A percentile compares a stretch with the other conserved stretches of the same genome.
These are phyloP conservation scores for Penelope pileata DNA, from an alignment of 2,113 vertebrate species.

Conservation along the genomic window DNA sequence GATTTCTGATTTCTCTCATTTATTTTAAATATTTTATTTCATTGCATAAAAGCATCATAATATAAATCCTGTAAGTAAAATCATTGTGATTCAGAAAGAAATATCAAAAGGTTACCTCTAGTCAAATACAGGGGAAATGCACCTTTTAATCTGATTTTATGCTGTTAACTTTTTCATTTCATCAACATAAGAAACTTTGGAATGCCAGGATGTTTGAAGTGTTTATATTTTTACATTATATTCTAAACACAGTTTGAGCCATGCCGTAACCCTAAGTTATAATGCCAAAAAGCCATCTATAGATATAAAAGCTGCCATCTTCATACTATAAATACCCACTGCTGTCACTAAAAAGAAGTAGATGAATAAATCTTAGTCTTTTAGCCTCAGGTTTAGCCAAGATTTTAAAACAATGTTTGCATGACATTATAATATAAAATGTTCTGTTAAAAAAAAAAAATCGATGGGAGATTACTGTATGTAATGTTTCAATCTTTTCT, in stretches of 20 bases:
- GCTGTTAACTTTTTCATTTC: not conserved
- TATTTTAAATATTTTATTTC: not conserved
- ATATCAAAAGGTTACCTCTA: not conserved
- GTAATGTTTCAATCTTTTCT: not conserved
- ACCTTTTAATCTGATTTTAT: not conserved
- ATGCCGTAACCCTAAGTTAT: not conserved
- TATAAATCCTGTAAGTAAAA: not conserved
- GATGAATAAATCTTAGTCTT: not conserved
- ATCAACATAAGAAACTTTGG: not conserved
- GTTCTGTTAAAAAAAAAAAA: not conserved
- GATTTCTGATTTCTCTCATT: not conserved
- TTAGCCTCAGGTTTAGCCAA: not conserved
- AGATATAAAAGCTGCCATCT: not conserved
- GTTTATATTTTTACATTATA: not conserved
- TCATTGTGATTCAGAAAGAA: not conserved
- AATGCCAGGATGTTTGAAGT: not conserved
- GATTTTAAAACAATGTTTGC: not conserved
- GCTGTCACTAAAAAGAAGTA: not conserved
- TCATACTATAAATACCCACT: not conserved
- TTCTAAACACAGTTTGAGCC: not conserved
- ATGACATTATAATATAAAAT: not conserved
- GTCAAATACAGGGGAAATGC: not conserved
- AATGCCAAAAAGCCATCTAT: not conserved
- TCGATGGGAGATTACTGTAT: not conserved
- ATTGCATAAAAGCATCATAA: fast-evolving